A percentile compares a stretch with the other conserved stretches of the same genome.
phyloP scores from a whole-genome alignment of 2,797 vertebrate species.

The Leuciscus waleckii region DNA sequence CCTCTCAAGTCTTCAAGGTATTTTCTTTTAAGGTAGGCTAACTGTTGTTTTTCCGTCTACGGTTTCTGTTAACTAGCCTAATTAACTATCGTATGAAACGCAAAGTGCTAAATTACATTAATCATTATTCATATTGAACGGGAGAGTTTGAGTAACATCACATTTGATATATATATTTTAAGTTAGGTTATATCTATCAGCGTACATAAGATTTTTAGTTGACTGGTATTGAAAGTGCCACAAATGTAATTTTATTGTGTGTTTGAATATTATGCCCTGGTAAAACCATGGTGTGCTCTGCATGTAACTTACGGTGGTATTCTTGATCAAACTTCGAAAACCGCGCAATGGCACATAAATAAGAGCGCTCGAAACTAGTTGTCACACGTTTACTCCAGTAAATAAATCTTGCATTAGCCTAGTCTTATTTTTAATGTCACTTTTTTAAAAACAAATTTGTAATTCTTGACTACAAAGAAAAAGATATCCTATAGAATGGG shows the following conservation, averaged over 20 bases:
- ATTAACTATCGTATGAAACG: background rate
- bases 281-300: too few species aligned
- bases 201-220: too few species aligned
- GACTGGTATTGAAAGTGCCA: too few species aligned
- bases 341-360: too few species aligned
- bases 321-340: too few species aligned
- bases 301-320: too few species aligned
- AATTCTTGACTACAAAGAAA: background rate
- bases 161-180: too few species aligned
- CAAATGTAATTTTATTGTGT: too few species aligned
- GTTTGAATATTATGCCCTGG: too few species aligned
- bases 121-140: background rate
- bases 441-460: background rate
- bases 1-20: background rate
- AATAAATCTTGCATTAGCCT: background rate
- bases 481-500: background rate
- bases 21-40: background rate
- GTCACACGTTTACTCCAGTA: background rate
- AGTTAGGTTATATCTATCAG: too few species aligned
- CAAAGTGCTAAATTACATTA: background rate
- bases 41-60: background rate
- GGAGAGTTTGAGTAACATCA: background rate
- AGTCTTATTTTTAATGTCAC: background rate
- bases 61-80: background rate
- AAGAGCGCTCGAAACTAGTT: background rate